Evolutionary conservation across 2,797 vertebrate genomes (phyloP), one percentile per base, ranked within the genome.

Genomic region (Scyliorhinus canicula): DNA sequence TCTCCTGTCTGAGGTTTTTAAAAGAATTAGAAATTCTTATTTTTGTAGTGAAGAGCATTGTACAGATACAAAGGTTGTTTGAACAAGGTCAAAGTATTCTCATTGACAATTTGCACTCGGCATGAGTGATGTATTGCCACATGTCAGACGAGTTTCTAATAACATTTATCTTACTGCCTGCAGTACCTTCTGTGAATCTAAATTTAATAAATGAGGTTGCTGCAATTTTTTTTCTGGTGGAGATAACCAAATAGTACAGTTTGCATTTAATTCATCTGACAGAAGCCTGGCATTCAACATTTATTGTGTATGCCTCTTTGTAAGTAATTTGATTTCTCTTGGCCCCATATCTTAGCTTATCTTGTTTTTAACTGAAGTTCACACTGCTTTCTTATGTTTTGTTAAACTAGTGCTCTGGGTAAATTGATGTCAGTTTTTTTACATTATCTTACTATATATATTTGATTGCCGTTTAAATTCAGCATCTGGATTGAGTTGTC

Each of bases 141-240:
- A 69, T 74, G 67, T 52, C 93, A 94, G 50, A 94, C 16, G 2
- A 1, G 21, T 74, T 74, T 74, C 44, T 55, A 74, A 74, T 94
- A 74, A 74, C 93, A 94, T 94, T 74, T 94, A 94, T 94, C 28
- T 71, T 26, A 74, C 93, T 35, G 31, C 69, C n/a, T 52, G 67
- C 93, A 74, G 47, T 35, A 47, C 1, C 67, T 94, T 60, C 44
- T 31, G 47, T 55, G 47, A 71, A 94, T 94, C 93, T 47, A 94
- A 71, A 94, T 94, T 50, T n/a, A 69, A 71, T 94, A 31, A 71
- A 74, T 74, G 47, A 74, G 44, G 14, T 16, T 52, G 28, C 35
- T 94, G 44, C 26, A 71, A 50, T 71, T 50, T 94, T 74, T 71
- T 19, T 69, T 52, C 93, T 24, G 50, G 4, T 74, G 50, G 67